Conservation (phyloP, 2,797 vertebrate species). For the Dromococcyx pavoninus region DNA sequence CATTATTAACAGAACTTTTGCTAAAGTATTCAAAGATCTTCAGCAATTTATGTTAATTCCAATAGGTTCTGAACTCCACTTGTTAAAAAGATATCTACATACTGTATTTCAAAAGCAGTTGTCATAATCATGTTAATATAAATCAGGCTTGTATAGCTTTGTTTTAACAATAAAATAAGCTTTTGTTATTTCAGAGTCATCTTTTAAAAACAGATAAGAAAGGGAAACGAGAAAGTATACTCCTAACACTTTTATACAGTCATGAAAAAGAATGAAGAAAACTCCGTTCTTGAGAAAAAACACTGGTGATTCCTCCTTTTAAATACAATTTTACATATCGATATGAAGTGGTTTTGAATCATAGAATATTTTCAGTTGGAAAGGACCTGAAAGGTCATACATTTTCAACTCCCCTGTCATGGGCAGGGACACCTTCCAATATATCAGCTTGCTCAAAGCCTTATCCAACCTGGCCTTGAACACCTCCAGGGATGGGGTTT, state of each 20-base stretch:
- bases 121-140: neutral
- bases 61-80: neutral
- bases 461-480: too few species aligned
- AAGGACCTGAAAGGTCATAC: too few species aligned
- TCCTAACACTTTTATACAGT: neutral
- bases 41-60: neutral
- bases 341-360: neutral
- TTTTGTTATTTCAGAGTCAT: neutral
- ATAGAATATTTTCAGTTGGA: too few species aligned
- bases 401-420: too few species aligned
- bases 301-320: neutral
- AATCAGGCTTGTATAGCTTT: neutral
- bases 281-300: neutral
- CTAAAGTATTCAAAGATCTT: neutral
- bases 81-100: neutral
- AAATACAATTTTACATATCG: neutral
- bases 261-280: neutral
- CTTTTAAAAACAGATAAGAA: neutral
- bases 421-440: too few species aligned
- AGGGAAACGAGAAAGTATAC: neutral
- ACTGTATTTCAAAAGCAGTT: neutral
- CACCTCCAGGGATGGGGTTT: too few species aligned
- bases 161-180: neutral
- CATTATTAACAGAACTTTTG: neutral
- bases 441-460: too few species aligned